Conservation (phyloP, 2,797 vertebrate species). For the Megaceryle alcyon region DNA sequence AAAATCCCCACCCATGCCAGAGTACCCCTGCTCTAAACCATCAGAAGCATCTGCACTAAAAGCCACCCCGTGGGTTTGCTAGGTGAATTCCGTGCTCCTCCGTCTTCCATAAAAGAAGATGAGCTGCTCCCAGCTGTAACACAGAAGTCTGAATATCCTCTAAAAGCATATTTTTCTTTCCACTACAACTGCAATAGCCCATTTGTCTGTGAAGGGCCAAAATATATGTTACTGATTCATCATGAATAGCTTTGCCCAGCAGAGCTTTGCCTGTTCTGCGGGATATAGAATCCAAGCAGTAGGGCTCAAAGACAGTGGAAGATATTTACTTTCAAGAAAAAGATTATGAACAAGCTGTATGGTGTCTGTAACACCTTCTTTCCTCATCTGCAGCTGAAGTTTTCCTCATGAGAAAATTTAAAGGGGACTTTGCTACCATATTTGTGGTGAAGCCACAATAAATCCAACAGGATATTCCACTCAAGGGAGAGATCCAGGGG, state of each 20-base stretch:
- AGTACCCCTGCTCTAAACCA: not conserved
- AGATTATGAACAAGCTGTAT: not conserved
- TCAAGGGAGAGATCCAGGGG: slow-evolving; percentile 3
- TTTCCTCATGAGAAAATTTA: slow-evolving; percentile 22
- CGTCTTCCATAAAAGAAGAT: not conserved
- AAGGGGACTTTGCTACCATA: not conserved
- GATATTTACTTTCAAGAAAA: not conserved
- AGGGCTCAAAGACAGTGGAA: not conserved
- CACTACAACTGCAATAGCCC: not conserved
- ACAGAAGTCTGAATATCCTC: not conserved
- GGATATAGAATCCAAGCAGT: not conserved
- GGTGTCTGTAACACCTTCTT: slow-evolving; percentile 35
- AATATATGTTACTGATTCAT: not conserved
- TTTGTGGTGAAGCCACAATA: slow-evolving; percentile 51
- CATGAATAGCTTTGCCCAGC: not conserved
- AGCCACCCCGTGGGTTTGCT: not conserved
- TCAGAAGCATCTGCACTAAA: not conserved
- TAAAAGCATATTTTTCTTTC: slow-evolving; percentile 28
- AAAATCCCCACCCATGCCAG: not conserved
- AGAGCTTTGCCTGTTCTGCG: not conserved
- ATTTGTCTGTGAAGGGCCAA: not conserved
- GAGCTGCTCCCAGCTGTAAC: not conserved
- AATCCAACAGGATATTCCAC: slow-evolving; percentile 50
- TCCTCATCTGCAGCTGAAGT: not conserved
- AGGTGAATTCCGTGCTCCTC: not conserved